Percentiles rank a stretch among this genome's conserved stretches.
These are phyloP conservation scores for Ceyx melanurus DNA, from an alignment of 2,113 vertebrate genomes.

Conservation along the genomic window DNA sequence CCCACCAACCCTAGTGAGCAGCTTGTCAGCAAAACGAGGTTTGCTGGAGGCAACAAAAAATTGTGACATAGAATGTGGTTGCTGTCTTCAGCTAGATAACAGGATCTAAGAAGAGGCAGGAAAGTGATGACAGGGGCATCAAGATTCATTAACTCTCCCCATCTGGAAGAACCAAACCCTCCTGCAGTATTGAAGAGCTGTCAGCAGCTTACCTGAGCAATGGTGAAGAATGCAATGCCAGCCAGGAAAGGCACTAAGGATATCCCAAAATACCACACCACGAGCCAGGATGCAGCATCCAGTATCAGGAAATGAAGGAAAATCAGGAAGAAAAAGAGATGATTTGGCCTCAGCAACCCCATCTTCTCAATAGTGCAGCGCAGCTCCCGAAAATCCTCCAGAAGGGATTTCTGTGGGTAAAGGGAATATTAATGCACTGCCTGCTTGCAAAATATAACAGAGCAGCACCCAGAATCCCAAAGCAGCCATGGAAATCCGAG, in stretches of 20 bases:
- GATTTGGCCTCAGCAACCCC: constrained; percentile 73
- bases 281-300: constrained; percentile 73
- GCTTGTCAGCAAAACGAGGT: background rate
- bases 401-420: constrained; percentile 63
- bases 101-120: background rate
- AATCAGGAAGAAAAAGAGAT: constrained; percentile 68
- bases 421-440: background rate
- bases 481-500: background rate
- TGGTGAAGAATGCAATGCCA: constrained; percentile 62
- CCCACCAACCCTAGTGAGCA: background rate
- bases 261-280: constrained; percentile 70
- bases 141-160: background rate
- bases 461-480: background rate
- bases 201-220: constrained; percentile 71
- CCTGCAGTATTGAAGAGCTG: background rate
- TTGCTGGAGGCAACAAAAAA: background rate
- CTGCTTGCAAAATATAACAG: background rate
- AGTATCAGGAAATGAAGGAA: constrained; percentile 76
- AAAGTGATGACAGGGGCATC: background rate
- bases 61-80: accelerated
- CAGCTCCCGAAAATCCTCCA: constrained; percentile 77
- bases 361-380: constrained; percentile 66
- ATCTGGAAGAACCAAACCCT: accelerated
- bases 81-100: background rate
- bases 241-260: constrained; percentile 68